A percentile compares a stretch with the other conserved stretches of the same genome.
phyloP scores from a whole-genome alignment of 2,797 vertebrate species.

The Chromis chromis region DNA sequence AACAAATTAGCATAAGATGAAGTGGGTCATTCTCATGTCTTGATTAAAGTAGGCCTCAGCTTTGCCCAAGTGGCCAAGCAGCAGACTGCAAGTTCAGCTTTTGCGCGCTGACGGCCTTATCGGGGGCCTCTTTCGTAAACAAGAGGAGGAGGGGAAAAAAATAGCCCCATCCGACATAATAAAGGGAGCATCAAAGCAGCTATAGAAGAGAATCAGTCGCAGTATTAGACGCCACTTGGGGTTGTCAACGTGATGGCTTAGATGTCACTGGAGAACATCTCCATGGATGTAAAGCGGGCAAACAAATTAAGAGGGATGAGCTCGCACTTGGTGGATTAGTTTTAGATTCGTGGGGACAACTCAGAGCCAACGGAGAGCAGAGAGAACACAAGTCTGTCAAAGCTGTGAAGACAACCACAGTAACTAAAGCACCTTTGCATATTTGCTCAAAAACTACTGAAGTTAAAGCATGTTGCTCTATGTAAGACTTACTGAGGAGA shows the following conservation, averaged over 20 bases:
- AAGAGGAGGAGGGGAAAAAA: conserved; percentile 58
- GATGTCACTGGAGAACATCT: conserved; percentile 81
- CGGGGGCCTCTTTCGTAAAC: conserved; percentile 63
- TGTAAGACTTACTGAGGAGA: conserved; percentile 1
- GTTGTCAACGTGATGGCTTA: conserved; percentile 81
- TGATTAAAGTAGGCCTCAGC: conserved; percentile 74
- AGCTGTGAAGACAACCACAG: conserved; percentile 31
- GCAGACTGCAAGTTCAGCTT: conserved; percentile 70
- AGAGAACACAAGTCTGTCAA: conserved; percentile 59
- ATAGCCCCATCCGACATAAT: conserved; percentile 63
- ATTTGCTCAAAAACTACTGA: conserved; percentile 18
- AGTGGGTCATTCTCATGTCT: conserved; percentile 72
- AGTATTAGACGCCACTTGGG: conserved; percentile 80
- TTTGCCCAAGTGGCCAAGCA: conserved; percentile 72
- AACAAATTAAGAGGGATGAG: conserved; percentile 84
- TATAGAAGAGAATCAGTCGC: conserved; percentile 66
- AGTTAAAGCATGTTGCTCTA: not conserved
- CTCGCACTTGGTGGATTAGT: conserved; percentile 81
- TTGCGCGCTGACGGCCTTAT: conserved; percentile 50
- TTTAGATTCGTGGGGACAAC: conserved; percentile 69
- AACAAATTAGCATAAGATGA: conserved; percentile 71
- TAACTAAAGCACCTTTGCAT: conserved; percentile 20
- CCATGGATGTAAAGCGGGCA: conserved; percentile 71
- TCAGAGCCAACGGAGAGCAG: conserved; percentile 40
- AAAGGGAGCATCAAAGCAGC: conserved; percentile 72